Evolutionary conservation across 2,797 vertebrate species (phyloP).

Genomic region (Peromyscus melanophrys): DNA sequence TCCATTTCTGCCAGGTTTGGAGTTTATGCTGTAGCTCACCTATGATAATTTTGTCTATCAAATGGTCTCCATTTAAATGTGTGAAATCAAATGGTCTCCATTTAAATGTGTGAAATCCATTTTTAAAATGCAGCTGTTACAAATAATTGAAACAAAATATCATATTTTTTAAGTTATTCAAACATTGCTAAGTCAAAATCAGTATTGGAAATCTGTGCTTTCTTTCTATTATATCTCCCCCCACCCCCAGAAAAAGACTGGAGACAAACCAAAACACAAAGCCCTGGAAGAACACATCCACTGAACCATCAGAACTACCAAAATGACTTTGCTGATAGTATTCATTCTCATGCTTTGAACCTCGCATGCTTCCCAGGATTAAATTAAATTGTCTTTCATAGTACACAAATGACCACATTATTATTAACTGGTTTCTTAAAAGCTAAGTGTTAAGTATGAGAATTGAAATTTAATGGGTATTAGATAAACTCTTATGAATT

Average conservation of each 20-base stretch:
- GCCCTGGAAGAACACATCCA: background rate
- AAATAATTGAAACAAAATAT: slow-evolving; percentile 50
- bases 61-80: slow-evolving; percentile 65
- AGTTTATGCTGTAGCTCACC: slow-evolving; percentile 26
- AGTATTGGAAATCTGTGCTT: slow-evolving; percentile 36
- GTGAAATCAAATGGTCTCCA: slow-evolving; percentile 60
- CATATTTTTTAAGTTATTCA: slow-evolving; percentile 21
- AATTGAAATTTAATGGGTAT: slow-evolving; percentile 38
- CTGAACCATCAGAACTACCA: background rate
- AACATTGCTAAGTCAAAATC: slow-evolving; percentile 25
- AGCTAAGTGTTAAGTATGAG: background rate
- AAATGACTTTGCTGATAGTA: slow-evolving; percentile 12
- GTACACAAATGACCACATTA: slow-evolving; percentile 28
- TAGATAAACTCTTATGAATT: slow-evolving; percentile 52
- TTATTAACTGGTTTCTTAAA: slow-evolving; percentile 52
- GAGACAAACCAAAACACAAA: background rate
- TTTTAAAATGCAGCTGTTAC: slow-evolving; percentile 25
- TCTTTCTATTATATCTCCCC: background rate
- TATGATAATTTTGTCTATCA: slow-evolving; percentile 55
- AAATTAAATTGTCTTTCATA: background rate
- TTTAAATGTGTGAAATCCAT: slow-evolving; percentile 66
- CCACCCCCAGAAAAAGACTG: background rate
- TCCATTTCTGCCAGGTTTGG: slow-evolving; percentile 63
- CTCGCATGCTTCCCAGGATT: slow-evolving; percentile 10
- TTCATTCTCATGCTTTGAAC: slow-evolving; percentile 38